A percentile compares a stretch with the other conserved stretches of the same genome.
These are phyloP conservation scores for Hippocampus guttulatus DNA, from an alignment of 2,113 vertebrate species.

Conservation along the genomic window DNA sequence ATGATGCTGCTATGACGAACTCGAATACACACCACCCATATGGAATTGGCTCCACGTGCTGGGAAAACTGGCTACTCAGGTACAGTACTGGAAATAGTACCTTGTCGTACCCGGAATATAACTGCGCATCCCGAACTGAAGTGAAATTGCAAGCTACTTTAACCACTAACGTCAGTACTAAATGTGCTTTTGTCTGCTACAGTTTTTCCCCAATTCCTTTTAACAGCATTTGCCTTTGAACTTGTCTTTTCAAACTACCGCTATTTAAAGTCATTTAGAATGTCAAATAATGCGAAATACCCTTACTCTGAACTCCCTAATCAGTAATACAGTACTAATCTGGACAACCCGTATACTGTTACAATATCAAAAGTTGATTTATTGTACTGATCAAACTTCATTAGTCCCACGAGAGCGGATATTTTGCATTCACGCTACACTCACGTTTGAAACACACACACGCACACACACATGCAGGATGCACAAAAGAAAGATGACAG, in stretches of 20 bases:
- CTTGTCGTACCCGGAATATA: neutral
- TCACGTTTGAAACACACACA: neutral
- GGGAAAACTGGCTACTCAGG: neutral
- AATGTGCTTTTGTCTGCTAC: neutral
- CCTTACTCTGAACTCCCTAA: no score
- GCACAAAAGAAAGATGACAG: neutral
- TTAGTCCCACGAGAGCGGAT: neutral
- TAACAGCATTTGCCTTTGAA: no score
- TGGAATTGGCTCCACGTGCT: neutral
- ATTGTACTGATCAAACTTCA: neutral
- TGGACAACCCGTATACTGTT: no score
- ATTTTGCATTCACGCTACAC: neutral
- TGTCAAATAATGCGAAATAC: no score
- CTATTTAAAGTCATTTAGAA: no score
- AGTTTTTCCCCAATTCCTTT: neutral
- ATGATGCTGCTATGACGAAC: no score
- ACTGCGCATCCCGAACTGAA: neutral
- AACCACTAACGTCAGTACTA: neutral
- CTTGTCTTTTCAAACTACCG: neutral
- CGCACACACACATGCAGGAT: neutral
- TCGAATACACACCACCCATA: no score
- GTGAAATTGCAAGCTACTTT: neutral
- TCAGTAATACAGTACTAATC: no score
- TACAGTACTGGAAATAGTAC: no score
- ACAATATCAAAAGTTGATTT: neutral